phyloP scores from a whole-genome alignment of 2,888 invertebrate genomes.

The Ceramica pisi region DNA sequence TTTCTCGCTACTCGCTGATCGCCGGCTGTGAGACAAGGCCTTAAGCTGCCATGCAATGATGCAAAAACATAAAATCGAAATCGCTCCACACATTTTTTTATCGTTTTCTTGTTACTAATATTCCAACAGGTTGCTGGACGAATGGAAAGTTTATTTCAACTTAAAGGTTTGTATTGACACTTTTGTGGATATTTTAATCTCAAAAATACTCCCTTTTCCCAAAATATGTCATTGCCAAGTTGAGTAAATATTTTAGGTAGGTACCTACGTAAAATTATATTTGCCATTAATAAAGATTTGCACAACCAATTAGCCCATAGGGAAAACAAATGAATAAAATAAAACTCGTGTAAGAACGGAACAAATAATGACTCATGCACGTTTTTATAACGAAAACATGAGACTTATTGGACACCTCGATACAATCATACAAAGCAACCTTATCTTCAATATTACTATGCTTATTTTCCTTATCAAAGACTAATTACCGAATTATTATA shows the following conservation, averaged over 20 bases:
- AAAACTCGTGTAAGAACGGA: conserved; percentile 18
- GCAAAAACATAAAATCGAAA: background rate
- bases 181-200: conserved; percentile 8
- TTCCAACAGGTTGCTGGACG: background rate
- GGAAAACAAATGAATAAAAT: conserved; percentile 47
- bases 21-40: too few relatives aligned
- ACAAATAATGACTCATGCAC: conserved; percentile 17
- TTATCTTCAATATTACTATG: background rate
- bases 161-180: background rate
- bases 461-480: background rate
- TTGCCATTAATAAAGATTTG: conserved; percentile 8
- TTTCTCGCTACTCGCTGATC: too few relatives aligned
- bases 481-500: too few relatives aligned
- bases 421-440: conserved; percentile 9
- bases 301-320: conserved; percentile 6
- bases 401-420: conserved; percentile 25
- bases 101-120: conserved; percentile 5
- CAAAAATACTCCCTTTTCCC: background rate
- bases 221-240: conserved; percentile 34
- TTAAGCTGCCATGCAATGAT: background rate
- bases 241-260: background rate
- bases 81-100: background rate
- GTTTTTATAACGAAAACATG: conserved; percentile 28
- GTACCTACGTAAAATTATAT: background rate
- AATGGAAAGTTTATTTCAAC: conserved; percentile 22